Evolutionary conservation across 2,888 invertebrate species (phyloP), one percentile per base, ranked within the genome.

Genomic region (Reticulitermes lucifugus): DNA sequence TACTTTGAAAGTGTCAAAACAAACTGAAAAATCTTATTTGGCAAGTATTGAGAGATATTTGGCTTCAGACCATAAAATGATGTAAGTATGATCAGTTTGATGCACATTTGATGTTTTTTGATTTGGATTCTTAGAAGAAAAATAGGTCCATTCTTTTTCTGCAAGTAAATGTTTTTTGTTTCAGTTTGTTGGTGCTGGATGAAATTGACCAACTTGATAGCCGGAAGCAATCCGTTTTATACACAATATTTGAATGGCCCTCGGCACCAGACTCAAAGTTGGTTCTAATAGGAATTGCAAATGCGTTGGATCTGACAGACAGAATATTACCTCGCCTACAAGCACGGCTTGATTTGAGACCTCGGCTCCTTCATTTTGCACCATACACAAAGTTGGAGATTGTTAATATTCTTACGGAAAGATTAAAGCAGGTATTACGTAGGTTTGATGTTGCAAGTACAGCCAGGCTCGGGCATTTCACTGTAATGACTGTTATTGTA

Each of bases 171-270:
- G 14, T 55, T 29, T 73, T 73, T 84, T 35, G 9, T 87, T 87
- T 35, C 91, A 95, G 95, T 85, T 91, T 99, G 35, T 90, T 99
- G 87, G 95, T 99, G 21, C 90, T 99, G 86, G 99, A 99, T 90
- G 99, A 99, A 92, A 96, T 99, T 86, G 99, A 99, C 90, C 98
- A 99, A 90, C 91, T 99, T 70, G 96, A 96, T 89, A 96, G 95
- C 87, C 95, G 94, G 88, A 93, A 94, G 59, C 98, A 98, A 89
- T 95, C 96, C 0, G 95, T 99, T 4, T 92, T 99, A 10, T 98
- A 99, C 91, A 95, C 96, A 1, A 94, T 99, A 88, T 99, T 99
- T 90, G 97, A 98, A 89, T 98, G 98, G 98, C 97, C 98, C 0
- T 93, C 96, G 0, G 90, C 94, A 84, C 90, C 91, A 0, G 91